Evolutionary conservation across 2,797 vertebrate genomes (phyloP), one percentile per base, ranked within the genome.

Genomic region (Scarus forsteni): DNA sequence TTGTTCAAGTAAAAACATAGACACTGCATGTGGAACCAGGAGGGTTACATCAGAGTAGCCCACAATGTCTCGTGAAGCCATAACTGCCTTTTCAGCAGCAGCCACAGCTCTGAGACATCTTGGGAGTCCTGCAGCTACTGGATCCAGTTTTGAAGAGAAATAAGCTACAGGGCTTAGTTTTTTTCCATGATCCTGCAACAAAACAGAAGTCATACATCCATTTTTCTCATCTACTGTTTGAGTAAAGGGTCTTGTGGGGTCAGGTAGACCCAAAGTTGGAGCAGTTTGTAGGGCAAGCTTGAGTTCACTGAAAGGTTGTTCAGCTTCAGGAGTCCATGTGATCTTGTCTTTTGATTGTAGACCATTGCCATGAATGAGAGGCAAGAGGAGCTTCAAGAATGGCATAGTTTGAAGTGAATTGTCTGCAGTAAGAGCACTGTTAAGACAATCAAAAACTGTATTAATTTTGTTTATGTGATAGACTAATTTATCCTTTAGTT

Each of bases 21-120:
- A 55, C 0, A 18, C 43, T 4, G 59, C 40, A 50, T 76, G 63
- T 10, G 61, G 60, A 0, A 66, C 71, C 1, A 65, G 10, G 10
- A 0, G 64, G 10, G 43, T 66, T 8, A 70, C 7, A 5, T 54
- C 34, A 6, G 27, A 7, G 11, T 69, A 60, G 0, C 59, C 55
- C 10, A 79, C 70, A 2, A 73, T 10, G 10, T 65, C 66, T 1
- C 60, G 10, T 0, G 76, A 79, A 1, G 76, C 64, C 1, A 55
- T 4, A 0, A 74, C 6, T 3, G 76, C 76, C 3, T 35, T 43
- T 46, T 64, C 48, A 19, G 48, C 60, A 6, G 60, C 48, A 1
- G 53, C 63, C 1, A 73, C 75, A 3, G 58, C 75, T 6, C 42
- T 15, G 0, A 63, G 15, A 9, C 62, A 77, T 3, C 2, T 3